Base-by-base conservation (phyloP, 2,888 invertebrate species). In the Altica lythri region DNA sequence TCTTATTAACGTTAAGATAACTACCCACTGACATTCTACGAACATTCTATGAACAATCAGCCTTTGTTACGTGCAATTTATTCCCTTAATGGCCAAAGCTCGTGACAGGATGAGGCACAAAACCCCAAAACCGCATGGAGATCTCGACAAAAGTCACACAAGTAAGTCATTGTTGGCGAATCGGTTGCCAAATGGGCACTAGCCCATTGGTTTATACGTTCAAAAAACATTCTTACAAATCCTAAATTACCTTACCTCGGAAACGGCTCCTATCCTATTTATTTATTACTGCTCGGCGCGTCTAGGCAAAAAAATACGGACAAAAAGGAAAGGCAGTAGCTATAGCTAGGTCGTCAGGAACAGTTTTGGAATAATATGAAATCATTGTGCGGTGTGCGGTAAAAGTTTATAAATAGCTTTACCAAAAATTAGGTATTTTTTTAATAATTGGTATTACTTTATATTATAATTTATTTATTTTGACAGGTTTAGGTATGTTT, bases 241-340 rank as follows among this genome's bases (percentile, higher is more conserved):
- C 66, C 66, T 60, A 67, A 69, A 69, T 68, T 68, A 68, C 67
- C 65, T 57, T 65, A 65, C 65, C 67, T 65, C 66, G 65, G 68
- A 68, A 68, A 71, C 66, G 62, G 68, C 63, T 67, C n/a, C n/a
- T n/a, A n/a, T n/a, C n/a, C 67, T 66, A 66, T 69, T 67, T 69
- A 69, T 70, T 68, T 68, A 69, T 68, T 69, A 65, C 68, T 14
- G 34, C 8, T 34, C 16, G 5, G 34, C 16, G 34, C 27, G n/a
- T 30, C 13, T 6, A 2, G 5, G 30, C 30, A 30, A 30, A 30
- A 30, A 30, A 30, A 4, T 2, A 2, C 13, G n/a, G 9, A n/a
- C 5, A 16, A 34, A 34, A 34, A 12, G 9, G 2, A 4, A 34
- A 13, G 2, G 6, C 2, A 30, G 3, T 2, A 12, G 10, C 12